Evolutionary conservation across 2,113 vertebrate species (phyloP), one percentile per base, ranked within the genome.

Genomic region (Antigone vipio): DNA sequence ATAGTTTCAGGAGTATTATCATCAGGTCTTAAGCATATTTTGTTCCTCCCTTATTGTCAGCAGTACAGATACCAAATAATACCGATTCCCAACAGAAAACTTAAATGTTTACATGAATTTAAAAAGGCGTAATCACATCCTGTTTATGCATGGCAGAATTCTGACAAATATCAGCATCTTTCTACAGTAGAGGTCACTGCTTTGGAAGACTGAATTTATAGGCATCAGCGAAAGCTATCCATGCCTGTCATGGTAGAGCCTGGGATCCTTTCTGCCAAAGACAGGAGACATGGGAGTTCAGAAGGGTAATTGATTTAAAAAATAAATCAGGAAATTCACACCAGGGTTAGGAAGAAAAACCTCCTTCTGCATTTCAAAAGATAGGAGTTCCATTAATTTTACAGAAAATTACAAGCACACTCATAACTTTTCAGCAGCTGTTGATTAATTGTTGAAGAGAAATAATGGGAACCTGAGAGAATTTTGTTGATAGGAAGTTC

Each of bases 401-500:
- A 86, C 66, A 88, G 95, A 93, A 96, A 97, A 97, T 97, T 97
- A 92, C 88, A 96, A 97, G 79, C 85, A 88, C 91, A 56, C 84
- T 97, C 97, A 95, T 97, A 97, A 95, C 91, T 93, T 98, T 98
- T 98, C 97, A 98, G 84, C 96, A 97, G 96, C 88, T 97, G 96
- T 72, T 98, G 97, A 98, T 98, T 96, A 98, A 98, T 97, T 95
- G 93, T 94, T 95, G 69, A 93, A 93, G 90, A 97, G 91, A 94
- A 95, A 94, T 98, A 98, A 98, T 94, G 92, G 97, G 90, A 97
- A 92, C 79, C 74, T 95, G 95, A 92, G 94, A 97, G 96, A 97
- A 96, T 92, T 97, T 96, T 98, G 98, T 96, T 98, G 98, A 97
- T 97, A 97, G 97, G 85, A 96, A 96, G 97, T 98, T 98, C 97